Conservation (phyloP, 2,888 invertebrate genomes). For the Xylota segnis region DNA sequence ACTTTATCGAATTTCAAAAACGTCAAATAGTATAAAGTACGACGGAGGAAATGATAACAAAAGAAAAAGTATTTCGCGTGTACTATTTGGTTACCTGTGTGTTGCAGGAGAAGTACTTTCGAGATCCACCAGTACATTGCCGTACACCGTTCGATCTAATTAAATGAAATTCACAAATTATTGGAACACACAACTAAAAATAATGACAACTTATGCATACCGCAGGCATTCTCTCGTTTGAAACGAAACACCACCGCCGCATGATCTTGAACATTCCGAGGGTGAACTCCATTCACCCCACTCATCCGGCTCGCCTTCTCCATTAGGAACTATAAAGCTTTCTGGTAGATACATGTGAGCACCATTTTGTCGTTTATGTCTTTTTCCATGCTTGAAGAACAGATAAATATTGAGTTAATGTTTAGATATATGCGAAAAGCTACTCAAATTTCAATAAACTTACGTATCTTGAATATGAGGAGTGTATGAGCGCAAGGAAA, state of each 20-base stretch:
- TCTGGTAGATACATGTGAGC: slow-evolving; percentile 90
- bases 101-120: slow-evolving; percentile 95
- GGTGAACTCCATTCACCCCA: slow-evolving; percentile 95
- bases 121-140: slow-evolving; percentile 91
- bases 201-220: slow-evolving; percentile 85
- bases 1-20: too few species aligned
- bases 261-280: slow-evolving; percentile 94
- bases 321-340: slow-evolving; percentile 89
- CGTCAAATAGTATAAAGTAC: too few species aligned
- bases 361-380: slow-evolving; percentile 92
- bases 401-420: slow-evolving; percentile 64
- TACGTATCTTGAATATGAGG: slow-evolving; percentile 87
- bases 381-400: slow-evolving; percentile 87
- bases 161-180: slow-evolving; percentile 75
- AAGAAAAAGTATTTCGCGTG: too few species aligned
- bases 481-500: slow-evolving; percentile 85
- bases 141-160: slow-evolving; percentile 87
- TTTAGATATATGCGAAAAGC: neutral
- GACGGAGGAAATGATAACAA: too few species aligned
- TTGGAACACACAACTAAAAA: neutral
- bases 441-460: slow-evolving; percentile 83
- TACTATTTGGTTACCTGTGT: slow-evolving; percentile 87
- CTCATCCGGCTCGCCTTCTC: slow-evolving; percentile 87
- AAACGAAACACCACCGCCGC: slow-evolving; percentile 96
- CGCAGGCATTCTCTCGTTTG: slow-evolving; percentile 92